Evolutionary conservation across 2,113 vertebrate species (phyloP).

Genomic region (Ctenomys sociabilis): DNA sequence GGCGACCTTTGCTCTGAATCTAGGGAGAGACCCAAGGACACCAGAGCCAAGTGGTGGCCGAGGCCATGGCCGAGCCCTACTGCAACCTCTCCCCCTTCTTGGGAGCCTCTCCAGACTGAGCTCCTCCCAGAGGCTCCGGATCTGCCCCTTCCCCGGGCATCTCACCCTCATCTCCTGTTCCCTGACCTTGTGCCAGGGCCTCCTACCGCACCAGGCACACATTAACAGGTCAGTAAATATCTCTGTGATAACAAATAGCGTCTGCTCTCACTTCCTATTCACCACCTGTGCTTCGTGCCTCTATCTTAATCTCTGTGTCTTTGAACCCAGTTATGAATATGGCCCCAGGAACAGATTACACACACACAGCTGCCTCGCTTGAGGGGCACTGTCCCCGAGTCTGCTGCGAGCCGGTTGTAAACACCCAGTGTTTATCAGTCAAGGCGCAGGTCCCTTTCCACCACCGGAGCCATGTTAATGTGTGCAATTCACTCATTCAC

Average conservation of each 20-base stretch:
- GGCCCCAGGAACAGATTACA: conserved; percentile 15
- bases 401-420: background rate
- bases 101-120: background rate
- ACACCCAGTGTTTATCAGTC: conserved; percentile 35
- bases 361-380: background rate
- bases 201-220: background rate
- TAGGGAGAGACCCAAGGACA: background rate
- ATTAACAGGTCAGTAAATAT: conserved; percentile 51
- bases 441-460: background rate
- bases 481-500: background rate
- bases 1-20: no score
- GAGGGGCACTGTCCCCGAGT: background rate
- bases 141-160: background rate
- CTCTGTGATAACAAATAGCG: conserved; percentile 20
- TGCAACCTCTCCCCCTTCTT: background rate
- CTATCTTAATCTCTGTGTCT: conserved; percentile 41
- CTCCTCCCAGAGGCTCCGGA: background rate
- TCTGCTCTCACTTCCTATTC: background rate
- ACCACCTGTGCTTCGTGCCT: background rate
- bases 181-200: conserved; percentile 11
- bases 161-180: background rate
- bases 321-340: conserved; percentile 46
- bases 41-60: background rate
- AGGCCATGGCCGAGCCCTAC: rapidly evolving
- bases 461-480: background rate